These are phyloP conservation scores for Myripristis murdjan DNA, from an alignment of 2,797 vertebrate genomes.

Conservation along the genomic window DNA sequence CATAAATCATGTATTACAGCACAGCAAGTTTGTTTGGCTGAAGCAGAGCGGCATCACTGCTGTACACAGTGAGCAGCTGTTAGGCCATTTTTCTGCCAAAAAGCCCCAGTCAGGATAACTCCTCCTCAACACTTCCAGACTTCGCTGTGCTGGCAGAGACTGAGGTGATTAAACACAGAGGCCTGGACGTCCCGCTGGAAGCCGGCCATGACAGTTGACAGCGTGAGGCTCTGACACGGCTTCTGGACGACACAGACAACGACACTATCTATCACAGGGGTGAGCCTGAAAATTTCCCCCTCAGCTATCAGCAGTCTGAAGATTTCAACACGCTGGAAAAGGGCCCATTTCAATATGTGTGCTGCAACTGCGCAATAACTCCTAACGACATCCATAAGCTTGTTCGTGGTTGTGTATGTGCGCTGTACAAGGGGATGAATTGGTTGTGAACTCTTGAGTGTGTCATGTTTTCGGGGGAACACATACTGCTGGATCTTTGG, in stretches of 20 bases:
- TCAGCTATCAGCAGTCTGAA: neutral
- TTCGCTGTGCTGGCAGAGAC: conserved; percentile 52
- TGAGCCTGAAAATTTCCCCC: conserved; percentile 23
- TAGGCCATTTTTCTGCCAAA: conserved; percentile 41
- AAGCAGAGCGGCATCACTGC: conserved; percentile 21
- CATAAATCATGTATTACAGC: conserved; percentile 18
- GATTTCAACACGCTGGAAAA: conserved; percentile 27
- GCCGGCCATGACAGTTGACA: conserved; percentile 38
- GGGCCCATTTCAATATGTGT: neutral
- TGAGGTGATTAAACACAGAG: conserved; percentile 45
- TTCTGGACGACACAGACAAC: conserved; percentile 72
- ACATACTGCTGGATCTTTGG: conserved; percentile 97
- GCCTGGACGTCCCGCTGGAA: conserved; percentile 65
- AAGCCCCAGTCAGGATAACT: conserved; percentile 27
- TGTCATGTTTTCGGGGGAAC: neutral
- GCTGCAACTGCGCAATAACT: conserved; percentile 6
- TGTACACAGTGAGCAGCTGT: conserved; percentile 33
- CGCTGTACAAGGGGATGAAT: conserved; percentile 6
- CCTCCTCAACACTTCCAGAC: conserved; percentile 40
- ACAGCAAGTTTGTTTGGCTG: conserved; percentile 27
- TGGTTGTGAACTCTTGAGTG: neutral
- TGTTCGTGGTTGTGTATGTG: neutral
- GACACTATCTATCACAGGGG: conserved; percentile 25
- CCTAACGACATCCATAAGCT: neutral
- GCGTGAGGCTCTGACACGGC: conserved; percentile 1